phyloP scores from a whole-genome alignment of 2,797 vertebrate species.

The Eremophila alpestris region DNA sequence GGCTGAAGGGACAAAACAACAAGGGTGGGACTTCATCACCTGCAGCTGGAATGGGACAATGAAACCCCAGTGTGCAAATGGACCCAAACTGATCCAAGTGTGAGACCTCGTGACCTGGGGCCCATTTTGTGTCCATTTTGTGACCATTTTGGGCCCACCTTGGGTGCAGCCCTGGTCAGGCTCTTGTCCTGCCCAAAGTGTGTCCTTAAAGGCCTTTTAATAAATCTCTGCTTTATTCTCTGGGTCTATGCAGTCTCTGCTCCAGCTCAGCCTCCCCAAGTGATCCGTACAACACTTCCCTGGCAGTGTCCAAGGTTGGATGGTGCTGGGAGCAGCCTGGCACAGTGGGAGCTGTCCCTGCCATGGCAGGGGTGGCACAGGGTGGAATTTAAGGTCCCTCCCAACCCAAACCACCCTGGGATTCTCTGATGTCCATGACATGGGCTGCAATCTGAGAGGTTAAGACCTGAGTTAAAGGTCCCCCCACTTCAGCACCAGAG shows the following conservation, averaged over 20 bases:
- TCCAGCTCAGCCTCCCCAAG: neutral
- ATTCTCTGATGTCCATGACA: neutral
- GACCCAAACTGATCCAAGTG: no score
- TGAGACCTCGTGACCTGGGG: no score
- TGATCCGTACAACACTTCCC: neutral
- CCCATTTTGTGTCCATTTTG: no score
- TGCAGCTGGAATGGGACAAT: no score
- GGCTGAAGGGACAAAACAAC: no score
- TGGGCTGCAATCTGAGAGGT: neutral
- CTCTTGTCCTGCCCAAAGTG: no score
- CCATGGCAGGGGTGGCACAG: neutral
- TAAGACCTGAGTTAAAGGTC: neutral
- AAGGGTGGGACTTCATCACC: no score
- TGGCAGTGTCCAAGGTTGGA: rapidly evolving
- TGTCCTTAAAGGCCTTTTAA: no score
- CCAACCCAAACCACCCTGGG: neutral
- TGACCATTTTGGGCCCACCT: no score
- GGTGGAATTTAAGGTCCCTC: rapidly evolving
- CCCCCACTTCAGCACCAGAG: neutral
- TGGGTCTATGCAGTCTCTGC: neutral
- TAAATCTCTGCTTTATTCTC: no score
- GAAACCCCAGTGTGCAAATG: no score
- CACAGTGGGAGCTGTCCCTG: neutral
- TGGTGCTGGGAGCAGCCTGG: neutral
- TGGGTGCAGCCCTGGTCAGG: no score